phyloP scores from a whole-genome alignment of 2,888 invertebrate genomes.

The Leptinotarsa peninsularis region DNA sequence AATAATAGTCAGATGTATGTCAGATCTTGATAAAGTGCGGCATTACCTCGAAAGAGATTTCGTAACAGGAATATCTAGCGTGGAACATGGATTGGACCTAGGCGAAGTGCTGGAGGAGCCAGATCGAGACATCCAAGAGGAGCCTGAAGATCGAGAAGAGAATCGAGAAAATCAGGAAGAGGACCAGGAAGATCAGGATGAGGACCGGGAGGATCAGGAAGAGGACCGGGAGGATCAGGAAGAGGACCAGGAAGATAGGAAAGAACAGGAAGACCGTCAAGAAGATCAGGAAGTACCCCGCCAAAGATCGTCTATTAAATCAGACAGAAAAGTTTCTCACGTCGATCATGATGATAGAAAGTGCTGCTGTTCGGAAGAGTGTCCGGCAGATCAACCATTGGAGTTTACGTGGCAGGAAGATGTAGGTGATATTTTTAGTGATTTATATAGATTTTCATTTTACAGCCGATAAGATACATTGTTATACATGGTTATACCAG shows the following conservation, averaged over 20 bases:
- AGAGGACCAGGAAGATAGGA: neutral
- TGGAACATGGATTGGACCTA: neutral
- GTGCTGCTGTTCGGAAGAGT: slow-evolving; percentile 27
- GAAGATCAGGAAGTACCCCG: neutral
- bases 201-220: neutral
- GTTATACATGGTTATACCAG: neutral
- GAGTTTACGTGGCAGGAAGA: slow-evolving; percentile 39
- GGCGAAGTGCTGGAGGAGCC: neutral
- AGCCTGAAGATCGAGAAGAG: neutral
- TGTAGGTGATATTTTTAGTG: slow-evolving; percentile 21
- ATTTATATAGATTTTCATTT: neutral
- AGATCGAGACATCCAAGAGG: neutral
- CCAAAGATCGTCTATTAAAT: neutral
- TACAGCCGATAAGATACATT: neutral
- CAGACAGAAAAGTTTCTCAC: neutral
- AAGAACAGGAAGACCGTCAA: neutral
- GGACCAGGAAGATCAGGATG: neutral
- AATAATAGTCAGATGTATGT: slow-evolving; percentile 49
- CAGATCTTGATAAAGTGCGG: slow-evolving; percentile 48
- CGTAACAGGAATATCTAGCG: slow-evolving; percentile 10
- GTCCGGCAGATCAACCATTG: slow-evolving; percentile 30
- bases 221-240: neutral
- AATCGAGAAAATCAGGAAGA: neutral
- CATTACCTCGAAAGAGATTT: slow-evolving; percentile 41
- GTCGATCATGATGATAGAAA: slow-evolving; percentile 8